Evolutionary conservation across 2,797 vertebrate species (phyloP), one percentile per base, ranked within the genome.

Genomic region (Bryconaethiops microstoma): DNA sequence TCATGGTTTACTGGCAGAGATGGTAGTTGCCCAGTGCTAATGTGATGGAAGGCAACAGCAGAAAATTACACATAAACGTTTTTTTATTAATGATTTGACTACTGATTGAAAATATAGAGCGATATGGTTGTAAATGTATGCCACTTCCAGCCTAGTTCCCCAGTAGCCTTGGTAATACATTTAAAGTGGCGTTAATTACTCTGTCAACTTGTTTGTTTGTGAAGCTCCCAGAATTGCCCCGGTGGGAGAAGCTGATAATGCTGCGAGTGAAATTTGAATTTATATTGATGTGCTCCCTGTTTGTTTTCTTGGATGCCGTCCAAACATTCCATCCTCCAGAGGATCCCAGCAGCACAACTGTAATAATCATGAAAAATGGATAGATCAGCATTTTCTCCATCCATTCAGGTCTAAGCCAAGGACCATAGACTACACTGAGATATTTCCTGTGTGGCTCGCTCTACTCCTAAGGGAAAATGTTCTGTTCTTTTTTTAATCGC

Each of bases 121-220:
- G 21, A 2, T 48, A 14, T 54, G 12, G 23, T 57, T 77, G 35
- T 67, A 19, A 68, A 23, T 55, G 35, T 13, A 42, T 5, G 7
- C 3, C 21, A 69, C n/a, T 39, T 25, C 17, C 52, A 52, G 7
- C 63, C 63, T 39, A 65, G 35, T 45, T 76, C 62, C 60, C 21
- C 40, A 68, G 64, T 71, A 29, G 50, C 50, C 13, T 5, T n/a
- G 72, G 76, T 80, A 62, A 17, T 40, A 54, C 39, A 19, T 42
- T 67, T 82, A 82, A 52, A 74, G 55, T 29, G 39, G 45, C 62
- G 75, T 85, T 79, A 77, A 82, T 76, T 82, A 85, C 76, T 80
- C 67, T 85, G 70, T 83, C 70, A 81, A 72, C 60, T 35, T 80
- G 69, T 80, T 35, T 80, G 69, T 80, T 40, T 78, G 65, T 71